Evolutionary conservation across 2,888 invertebrate genomes (phyloP).

Genomic region (Rugalucina vietnamica): DNA sequence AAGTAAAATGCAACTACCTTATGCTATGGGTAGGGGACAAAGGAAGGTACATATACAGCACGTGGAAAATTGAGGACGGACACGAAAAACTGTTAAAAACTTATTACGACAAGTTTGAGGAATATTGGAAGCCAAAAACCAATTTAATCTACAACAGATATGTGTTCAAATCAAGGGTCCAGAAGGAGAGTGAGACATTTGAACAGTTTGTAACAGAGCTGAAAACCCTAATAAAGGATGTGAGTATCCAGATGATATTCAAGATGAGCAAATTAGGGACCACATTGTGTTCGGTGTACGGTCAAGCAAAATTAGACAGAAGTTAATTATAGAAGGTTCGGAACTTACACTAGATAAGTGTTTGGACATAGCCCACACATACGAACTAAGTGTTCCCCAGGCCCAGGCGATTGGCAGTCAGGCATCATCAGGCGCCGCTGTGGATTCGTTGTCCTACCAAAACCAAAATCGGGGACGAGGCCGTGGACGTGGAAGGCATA

Average conservation of each 20-base stretch:
- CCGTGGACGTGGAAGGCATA: not conserved
- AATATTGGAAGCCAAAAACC: slow-evolving; percentile 39
- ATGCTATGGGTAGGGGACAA: no score
- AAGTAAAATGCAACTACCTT: no score
- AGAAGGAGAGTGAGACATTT: no score
- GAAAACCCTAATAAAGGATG: not conserved
- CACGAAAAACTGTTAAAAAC: no score
- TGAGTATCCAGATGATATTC: not conserved
- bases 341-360: slow-evolving; percentile 2
- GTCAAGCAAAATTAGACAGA: slow-evolving; percentile 10
- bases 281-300: slow-evolving; percentile 2
- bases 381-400: not conserved
- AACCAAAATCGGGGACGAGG: not conserved
- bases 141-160: slow-evolving; percentile 38
- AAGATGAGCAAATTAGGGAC: not conserved
- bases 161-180: slow-evolving; percentile 13
- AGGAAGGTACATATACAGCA: no score
- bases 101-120: no score
- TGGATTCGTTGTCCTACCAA: not conserved
- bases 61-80: no score
- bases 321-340: slow-evolving; percentile 24
- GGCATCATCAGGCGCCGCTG: not conserved
- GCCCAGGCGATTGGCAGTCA: not conserved
- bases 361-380: slow-evolving; percentile 13
- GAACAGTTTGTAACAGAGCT: slow-evolving; percentile 29